Base-by-base conservation (phyloP, 2,797 vertebrate genomes). In the Sebastes diploproa region DNA sequence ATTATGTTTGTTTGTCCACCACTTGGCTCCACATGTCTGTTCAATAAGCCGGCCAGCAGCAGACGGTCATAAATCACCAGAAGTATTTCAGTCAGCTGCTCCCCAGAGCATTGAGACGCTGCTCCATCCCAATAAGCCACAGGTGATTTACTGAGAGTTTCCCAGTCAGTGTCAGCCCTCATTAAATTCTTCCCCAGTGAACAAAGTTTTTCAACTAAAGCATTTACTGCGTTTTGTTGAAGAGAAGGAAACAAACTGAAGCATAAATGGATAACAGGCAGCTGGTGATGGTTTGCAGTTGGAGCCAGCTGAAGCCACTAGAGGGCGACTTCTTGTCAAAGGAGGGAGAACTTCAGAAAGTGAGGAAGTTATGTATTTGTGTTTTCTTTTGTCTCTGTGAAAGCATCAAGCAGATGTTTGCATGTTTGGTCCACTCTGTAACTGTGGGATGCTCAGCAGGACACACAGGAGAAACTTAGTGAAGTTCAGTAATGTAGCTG, bases 81-180 rank as follows among this genome's bases (percentile, higher is more conserved):
- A 70, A 78, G 60, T 30, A 20, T 25, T 84, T 65, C 52, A 61
- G 74, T 80, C 84, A 42, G 82, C 56, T 30, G 18, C 27, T 78
- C 52, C 54, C 54, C 46, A 72, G 34, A 84, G 63, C 25, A 30
- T 42, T 55, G 80, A 89, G 72, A 67, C 4, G 22, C 32, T 10
- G 3, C 63, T 34, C 25, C n/a, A 59, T 66, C 64, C 16, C 66
- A 60, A 30, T 23, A 27, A 74, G 72, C 75, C 75, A 61, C 74
- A 78, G 81, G 80, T 88, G 72, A 77, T 79, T 88, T 69, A 66
- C 64, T 52, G 46, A 78, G 23, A 75, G 75, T 65, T 77, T 55
- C 61, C 61, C 72, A 59, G 60, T 79, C 38, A 10, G 36, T 34
- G 78, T 36, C 34, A 36, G 46, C 25, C 56, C 71, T 78, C 8